Evolutionary conservation across 1,140 invertebrate genomes (phyloP), one percentile per base, ranked within the genome.

Genomic region (Meteorus sp.): DNA sequence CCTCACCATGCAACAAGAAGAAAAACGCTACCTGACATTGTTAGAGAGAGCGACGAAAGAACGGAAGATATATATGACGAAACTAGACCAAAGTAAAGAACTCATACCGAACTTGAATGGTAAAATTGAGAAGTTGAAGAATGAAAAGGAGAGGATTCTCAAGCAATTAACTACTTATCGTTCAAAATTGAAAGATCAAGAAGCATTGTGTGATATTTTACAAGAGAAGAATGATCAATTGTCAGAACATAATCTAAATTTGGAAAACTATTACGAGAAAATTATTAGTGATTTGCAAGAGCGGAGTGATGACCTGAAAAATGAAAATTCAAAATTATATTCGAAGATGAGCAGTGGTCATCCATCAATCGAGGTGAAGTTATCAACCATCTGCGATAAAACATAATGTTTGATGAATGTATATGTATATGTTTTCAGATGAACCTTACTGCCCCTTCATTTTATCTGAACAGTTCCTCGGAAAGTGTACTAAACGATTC

Each of bases 41-140:
- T 41, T 66, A 15, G 53, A 59, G 22, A 67, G 58, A 50, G 13
- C 56, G 17, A 57, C 66, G 25, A 69, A 66, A 52, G 58, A 61
- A 23, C 20, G 53, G 2, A 50, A 33, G 4, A 2, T 15, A 11
- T 29, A 62, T 8, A n/a, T 60, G 22, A 63, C 60, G 51, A 60
- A 66, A 60, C 19, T 64, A 3, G 35, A 62, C 39, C 13, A 6
- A 9, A 20, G 51, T 22, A 37, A 22, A 52, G 6, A 52, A n/a
- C 7, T 37, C n/a, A 37, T 35, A 31, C n/a, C 31, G 37, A 57
- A 3, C 17, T 55, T 22, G 39, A 65, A 52, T 22, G 9, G 8
- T 15, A 68, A 41, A 27, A 43, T 45, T 29, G 55, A 58, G 15
- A 54, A 29, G 43, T 25, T 11, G 11, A 57, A 31, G 9, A 57